These are phyloP conservation scores for Cydia splendana DNA, from an alignment of 1,140 invertebrate species.

Conservation along the genomic window DNA sequence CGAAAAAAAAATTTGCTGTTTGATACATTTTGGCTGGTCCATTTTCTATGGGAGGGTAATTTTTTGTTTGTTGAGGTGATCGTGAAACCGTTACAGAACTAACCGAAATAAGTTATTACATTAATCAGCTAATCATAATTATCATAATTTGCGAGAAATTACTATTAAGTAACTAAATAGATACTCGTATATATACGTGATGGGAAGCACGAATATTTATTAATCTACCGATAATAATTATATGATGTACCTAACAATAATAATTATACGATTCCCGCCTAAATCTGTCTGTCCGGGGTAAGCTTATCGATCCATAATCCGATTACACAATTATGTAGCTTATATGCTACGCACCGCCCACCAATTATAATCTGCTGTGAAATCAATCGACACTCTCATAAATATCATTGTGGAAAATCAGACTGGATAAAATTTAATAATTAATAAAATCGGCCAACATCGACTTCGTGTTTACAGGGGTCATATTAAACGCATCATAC, in stretches of 20 bases:
- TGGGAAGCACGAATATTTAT: not conserved
- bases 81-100: not conserved
- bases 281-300: slow-evolving; percentile 9
- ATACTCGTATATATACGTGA: not conserved
- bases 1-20: too few species aligned
- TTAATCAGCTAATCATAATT: not conserved
- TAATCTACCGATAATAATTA: not conserved
- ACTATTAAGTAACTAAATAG: not conserved
- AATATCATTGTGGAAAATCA: slow-evolving; percentile 15
- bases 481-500: slow-evolving; percentile 33
- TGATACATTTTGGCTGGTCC: too few species aligned
- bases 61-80: too few species aligned
- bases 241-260: slow-evolving; percentile 10
- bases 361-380: slow-evolving; percentile 4
- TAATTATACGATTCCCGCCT: slow-evolving; percentile 18
- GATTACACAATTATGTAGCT: slow-evolving; percentile 17
- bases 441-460: slow-evolving; percentile 18
- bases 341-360: not conserved
- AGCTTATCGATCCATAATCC: slow-evolving; percentile 24
- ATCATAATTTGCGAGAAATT: not conserved
- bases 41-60: too few species aligned
- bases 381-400: not conserved
- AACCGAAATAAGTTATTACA: not conserved
- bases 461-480: slow-evolving; percentile 39
- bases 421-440: slow-evolving; percentile 24